Percentiles rank a stretch among this genome's conserved stretches.
phyloP scores from a whole-genome alignment of 2,113 vertebrate genomes.

The Prunella fulvescens region DNA sequence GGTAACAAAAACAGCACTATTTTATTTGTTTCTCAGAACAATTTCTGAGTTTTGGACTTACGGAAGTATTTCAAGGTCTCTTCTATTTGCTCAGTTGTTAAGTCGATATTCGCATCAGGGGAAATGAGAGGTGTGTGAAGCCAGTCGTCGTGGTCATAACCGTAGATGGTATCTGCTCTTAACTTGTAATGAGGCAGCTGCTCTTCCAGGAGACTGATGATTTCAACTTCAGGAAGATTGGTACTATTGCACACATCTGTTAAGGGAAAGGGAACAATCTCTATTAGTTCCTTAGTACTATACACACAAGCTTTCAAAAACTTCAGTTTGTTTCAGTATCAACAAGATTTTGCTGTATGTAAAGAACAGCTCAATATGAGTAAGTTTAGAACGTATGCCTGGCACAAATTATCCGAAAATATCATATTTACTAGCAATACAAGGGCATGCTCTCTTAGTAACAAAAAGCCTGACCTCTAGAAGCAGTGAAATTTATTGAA shows the following conservation, averaged over 20 bases:
- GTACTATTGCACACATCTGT: constrained; percentile 98
- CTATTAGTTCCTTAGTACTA: not conserved
- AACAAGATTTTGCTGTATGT: not conserved
- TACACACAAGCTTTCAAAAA: not conserved
- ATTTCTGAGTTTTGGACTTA: constrained; percentile 73
- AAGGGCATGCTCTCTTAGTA: not conserved
- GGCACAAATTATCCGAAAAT: not conserved
- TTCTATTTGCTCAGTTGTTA: constrained; percentile 95
- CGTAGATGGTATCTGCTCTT: constrained; percentile 95
- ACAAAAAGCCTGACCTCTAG: not conserved
- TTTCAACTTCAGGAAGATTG: constrained; percentile 97
- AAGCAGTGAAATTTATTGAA: not conserved
- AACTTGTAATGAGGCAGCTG: constrained; percentile 96
- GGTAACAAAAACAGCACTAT: not conserved
- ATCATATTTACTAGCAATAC: not conserved
- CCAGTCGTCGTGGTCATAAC: constrained; percentile 98
- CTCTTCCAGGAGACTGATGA: constrained; percentile 97
- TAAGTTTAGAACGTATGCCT: not conserved
- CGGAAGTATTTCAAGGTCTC: constrained; percentile 98
- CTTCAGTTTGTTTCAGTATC: not conserved
- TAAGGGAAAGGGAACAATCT: not conserved
- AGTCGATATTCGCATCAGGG: constrained; percentile 83
- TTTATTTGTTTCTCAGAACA: not conserved
- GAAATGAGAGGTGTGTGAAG: constrained; percentile 93
- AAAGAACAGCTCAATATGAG: not conserved